These are phyloP conservation scores for Teinopalpus imperialis DNA, from an alignment of 2,888 invertebrate species.

Conservation along the genomic window DNA sequence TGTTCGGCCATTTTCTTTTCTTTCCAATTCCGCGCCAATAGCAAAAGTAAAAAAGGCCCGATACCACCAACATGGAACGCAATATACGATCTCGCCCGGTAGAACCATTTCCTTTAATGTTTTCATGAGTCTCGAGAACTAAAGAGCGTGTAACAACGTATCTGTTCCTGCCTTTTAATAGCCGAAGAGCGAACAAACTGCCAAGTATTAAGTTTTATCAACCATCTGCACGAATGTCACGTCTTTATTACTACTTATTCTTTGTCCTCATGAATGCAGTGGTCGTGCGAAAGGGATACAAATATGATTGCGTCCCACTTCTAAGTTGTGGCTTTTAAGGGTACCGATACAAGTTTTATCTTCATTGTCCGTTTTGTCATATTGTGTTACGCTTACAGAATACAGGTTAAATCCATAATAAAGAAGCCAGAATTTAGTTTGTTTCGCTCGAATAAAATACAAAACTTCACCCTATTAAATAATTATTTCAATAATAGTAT, in stretches of 20 bases:
- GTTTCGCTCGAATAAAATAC: too few relatives aligned
- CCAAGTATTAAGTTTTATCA: slow-evolving; percentile 77
- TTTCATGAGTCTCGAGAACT: slow-evolving; percentile 72
- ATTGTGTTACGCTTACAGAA: too few relatives aligned
- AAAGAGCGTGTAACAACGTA: slow-evolving; percentile 75
- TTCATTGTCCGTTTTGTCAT: slow-evolving; percentile 11
- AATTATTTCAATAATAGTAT: too few relatives aligned
- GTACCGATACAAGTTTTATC: slow-evolving; percentile 4
- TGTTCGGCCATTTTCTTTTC: slow-evolving; percentile 71
- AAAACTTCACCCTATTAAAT: too few relatives aligned
- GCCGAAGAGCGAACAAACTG: slow-evolving; percentile 70
- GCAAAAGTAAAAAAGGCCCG: slow-evolving; percentile 65
- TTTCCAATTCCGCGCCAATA: slow-evolving; percentile 69
- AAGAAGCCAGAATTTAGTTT: too few relatives aligned
- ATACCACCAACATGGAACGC: slow-evolving; percentile 66
- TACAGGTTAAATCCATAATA: too few relatives aligned
- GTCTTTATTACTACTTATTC: slow-evolving; percentile 80
- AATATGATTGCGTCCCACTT: slow-evolving; percentile 47
- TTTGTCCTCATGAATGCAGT: slow-evolving; percentile 76
- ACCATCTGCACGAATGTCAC: slow-evolving; percentile 79
- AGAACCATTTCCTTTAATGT: slow-evolving; percentile 73
- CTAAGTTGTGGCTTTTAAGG: slow-evolving; percentile 28
- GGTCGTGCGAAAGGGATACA: slow-evolving; percentile 43
- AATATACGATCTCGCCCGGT: slow-evolving; percentile 62
- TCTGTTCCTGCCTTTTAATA: slow-evolving; percentile 75